phyloP scores from a whole-genome alignment of 2,888 invertebrate genomes.

The Chrysomela aeneicollis region DNA sequence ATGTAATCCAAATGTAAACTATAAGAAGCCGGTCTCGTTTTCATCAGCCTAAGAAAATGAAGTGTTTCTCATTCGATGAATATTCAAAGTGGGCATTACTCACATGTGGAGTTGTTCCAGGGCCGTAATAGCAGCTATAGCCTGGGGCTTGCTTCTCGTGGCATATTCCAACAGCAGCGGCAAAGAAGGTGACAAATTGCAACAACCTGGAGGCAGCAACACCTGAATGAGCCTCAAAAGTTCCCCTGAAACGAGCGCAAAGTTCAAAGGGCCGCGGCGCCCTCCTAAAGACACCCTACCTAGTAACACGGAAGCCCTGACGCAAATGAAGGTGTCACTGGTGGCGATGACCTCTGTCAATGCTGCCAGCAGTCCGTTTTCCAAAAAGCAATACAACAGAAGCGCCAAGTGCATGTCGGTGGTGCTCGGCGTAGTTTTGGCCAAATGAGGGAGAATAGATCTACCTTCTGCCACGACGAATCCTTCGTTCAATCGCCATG shows the following conservation, averaged over 20 bases:
- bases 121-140: slow-evolving; percentile 83
- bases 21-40: slow-evolving; percentile 80
- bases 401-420: slow-evolving; percentile 91
- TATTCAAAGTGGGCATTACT: slow-evolving; percentile 24
- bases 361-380: slow-evolving; percentile 86
- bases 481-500: slow-evolving; percentile 90
- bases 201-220: slow-evolving; percentile 86
- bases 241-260: slow-evolving; percentile 67
- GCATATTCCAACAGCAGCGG: slow-evolving; percentile 85
- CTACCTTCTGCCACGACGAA: slow-evolving; percentile 95
- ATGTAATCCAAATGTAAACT: slow-evolving; percentile 86
- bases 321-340: slow-evolving; percentile 88
- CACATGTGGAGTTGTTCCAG: slow-evolving; percentile 77
- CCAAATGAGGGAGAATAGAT: slow-evolving; percentile 83
- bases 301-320: slow-evolving; percentile 88
- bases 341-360: slow-evolving; percentile 91
- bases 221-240: slow-evolving; percentile 86
- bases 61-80: slow-evolving; percentile 2
- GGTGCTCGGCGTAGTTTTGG: slow-evolving; percentile 86
- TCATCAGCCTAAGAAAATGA: slow-evolving; percentile 67
- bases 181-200: slow-evolving; percentile 82
- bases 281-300: slow-evolving; percentile 64
- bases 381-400: slow-evolving; percentile 86
- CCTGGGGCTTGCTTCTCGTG: slow-evolving; percentile 79
- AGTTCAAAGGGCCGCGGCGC: no score